Conservation (phyloP, 2,797 vertebrate species). For the Pagetopsis macropterus region DNA sequence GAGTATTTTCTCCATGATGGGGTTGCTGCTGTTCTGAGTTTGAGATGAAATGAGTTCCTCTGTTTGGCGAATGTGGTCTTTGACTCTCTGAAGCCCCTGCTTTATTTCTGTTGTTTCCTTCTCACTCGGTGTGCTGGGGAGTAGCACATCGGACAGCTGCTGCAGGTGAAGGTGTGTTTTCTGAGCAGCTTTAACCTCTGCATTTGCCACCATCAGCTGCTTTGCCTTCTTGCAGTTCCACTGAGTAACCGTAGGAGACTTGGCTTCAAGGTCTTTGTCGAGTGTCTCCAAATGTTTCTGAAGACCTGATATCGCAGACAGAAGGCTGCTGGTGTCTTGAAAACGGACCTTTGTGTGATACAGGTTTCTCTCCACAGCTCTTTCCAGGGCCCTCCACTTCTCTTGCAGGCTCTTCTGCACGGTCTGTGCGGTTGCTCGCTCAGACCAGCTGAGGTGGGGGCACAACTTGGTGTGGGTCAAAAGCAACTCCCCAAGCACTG, state of each 20-base stretch:
- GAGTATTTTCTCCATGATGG: slow-evolving; percentile 81
- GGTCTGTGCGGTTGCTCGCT: slow-evolving; percentile 77
- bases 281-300: slow-evolving; percentile 76
- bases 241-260: slow-evolving; percentile 29
- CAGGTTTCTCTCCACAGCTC: slow-evolving; percentile 76
- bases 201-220: slow-evolving; percentile 74
- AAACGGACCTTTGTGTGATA: slow-evolving; percentile 76
- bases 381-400: slow-evolving; percentile 83
- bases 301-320: slow-evolving; percentile 60
- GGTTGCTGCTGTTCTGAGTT: slow-evolving; percentile 69
- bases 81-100: slow-evolving; percentile 78
- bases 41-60: slow-evolving; percentile 68
- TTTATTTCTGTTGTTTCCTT: slow-evolving; percentile 82
- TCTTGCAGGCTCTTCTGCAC: slow-evolving; percentile 82
- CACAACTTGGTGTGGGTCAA: slow-evolving; percentile 74
- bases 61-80: slow-evolving; percentile 76
- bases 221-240: slow-evolving; percentile 70
- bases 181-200: slow-evolving; percentile 84
- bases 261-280: slow-evolving; percentile 48
- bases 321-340: slow-evolving; percentile 68
- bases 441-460: slow-evolving; percentile 76
- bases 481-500: slow-evolving; percentile 82
- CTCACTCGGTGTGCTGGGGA: slow-evolving; percentile 81
- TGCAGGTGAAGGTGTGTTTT: slow-evolving; percentile 80
- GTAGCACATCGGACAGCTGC: slow-evolving; percentile 77